Evolutionary conservation across 2,888 invertebrate genomes (phyloP).

Genomic region (Macaria liturata): DNA sequence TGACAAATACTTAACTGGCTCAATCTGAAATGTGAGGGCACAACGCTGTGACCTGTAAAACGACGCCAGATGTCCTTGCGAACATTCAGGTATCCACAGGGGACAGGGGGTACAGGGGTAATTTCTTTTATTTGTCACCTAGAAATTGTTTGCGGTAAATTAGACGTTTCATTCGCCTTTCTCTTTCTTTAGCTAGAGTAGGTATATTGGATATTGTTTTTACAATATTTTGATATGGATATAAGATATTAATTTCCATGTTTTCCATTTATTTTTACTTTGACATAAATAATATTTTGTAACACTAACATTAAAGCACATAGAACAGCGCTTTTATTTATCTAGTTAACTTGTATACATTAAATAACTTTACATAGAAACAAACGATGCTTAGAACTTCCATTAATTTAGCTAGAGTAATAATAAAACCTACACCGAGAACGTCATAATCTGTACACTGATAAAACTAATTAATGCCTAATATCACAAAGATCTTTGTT

Average conservation of each 20-base stretch:
- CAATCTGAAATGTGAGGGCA: too few species aligned
- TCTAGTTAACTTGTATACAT: neutral
- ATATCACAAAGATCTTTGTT: conserved; percentile 60
- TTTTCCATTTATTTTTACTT: too few species aligned
- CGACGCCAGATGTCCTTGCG: conserved; percentile 2
- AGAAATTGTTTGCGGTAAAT: conserved; percentile 11
- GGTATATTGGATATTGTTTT: too few species aligned
- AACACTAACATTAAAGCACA: neutral
- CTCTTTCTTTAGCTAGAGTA: neutral
- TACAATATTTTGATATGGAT: too few species aligned
- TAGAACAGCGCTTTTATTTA: neutral
- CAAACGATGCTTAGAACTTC: conserved; percentile 9
- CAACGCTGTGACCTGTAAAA: conserved; percentile 17
- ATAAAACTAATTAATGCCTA: conserved; percentile 64
- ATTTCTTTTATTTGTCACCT: conserved; percentile 18
- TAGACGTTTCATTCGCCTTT: neutral
- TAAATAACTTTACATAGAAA: conserved; percentile 4
- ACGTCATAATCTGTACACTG: conserved; percentile 49
- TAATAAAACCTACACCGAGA: conserved; percentile 40
- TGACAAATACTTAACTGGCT: too few species aligned
- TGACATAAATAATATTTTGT: too few species aligned
- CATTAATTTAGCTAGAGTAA: conserved; percentile 28
- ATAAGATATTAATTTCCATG: too few species aligned
- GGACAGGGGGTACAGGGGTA: too few species aligned
- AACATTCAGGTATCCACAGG: conserved; percentile 16